Base-by-base conservation (phyloP, 2,888 invertebrate genomes). In the Brachypalpus laphriformis region DNA sequence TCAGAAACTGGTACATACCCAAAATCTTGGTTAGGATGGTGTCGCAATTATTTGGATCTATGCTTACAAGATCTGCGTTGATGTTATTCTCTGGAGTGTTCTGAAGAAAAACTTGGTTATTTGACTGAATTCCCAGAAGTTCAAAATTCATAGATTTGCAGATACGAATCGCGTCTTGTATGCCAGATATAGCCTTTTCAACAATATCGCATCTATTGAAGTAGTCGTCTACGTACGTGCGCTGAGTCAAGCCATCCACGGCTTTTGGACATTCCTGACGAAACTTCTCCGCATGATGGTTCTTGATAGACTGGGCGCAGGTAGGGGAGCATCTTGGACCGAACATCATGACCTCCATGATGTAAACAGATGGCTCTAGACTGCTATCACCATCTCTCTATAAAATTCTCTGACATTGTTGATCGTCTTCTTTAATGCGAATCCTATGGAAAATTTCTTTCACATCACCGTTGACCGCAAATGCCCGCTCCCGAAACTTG, bases 341-440 rank as follows among this genome's bases (percentile, higher is more conserved):
- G 45, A 87, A 87, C 22, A 82, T 87, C 86, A 87, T 87, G 0
- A 87, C 77, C 1, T 71, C 9, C 86, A 87, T 86, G 14, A 81
- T 56, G 45, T 86, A 87, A 5, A 68, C 57, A 11, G 49, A 31
- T 14, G 81, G 74, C n/a, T 34, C 31, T 28, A 18, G 25, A 3
- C 18, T 31, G 1, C 18, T 63, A n/a, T 47, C 63, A 9, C 45
- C 47, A 47, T 63, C 71, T 54, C 88, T 54, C 82, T 66, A 82
- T 28, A n/a, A 61, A 11, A 61, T 2, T 14, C 37, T 37, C 11
- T 61, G 25, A 16, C 42, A 61, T 25, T 61, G 42, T 11, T 61
- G 59, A 42, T 45, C 59, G 14, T 61, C 59, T 4, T 25, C 4
- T 14, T 61, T 61, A 14, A 61, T 61, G 14, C 42, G 14, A 5